phyloP scores from a whole-genome alignment of 2,113 vertebrate species.

The zebrafish (Danio rerio) region GRCz12tu NC_133176.1:57007001-57007500 shows the following conservation, averaged over 20 bases:
- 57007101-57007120: constrained; percentile 24
- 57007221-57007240: constrained; percentile 95
- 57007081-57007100: constrained; percentile 73
- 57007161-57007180: constrained; percentile 89
- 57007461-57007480: constrained; percentile 58
- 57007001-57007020: constrained; percentile 47
- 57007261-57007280: constrained; percentile 81
- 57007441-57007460: constrained; percentile 25
- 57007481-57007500: constrained; percentile 69
- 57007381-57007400: constrained; percentile 70
- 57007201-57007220: constrained; percentile 92
- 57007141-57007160: constrained; percentile 84
- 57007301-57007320: constrained; percentile 80
- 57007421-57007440: constrained; percentile 57
- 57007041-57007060: not conserved
- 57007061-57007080: constrained; percentile 70
- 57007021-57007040: constrained; percentile 44
- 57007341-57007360: constrained; percentile 74
- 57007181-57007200: constrained; percentile 81
- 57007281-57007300: constrained; percentile 82
- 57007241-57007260: constrained; percentile 96
- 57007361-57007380: constrained; percentile 59
- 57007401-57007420: constrained; percentile 42
- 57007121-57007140: constrained; percentile 44
- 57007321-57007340: constrained; percentile 80